A percentile compares a stretch with the other conserved stretches of the same genome.
phyloP scores from a whole-genome alignment of 2,113 vertebrate genomes.

The Nothocercus nigrocapillus region DNA sequence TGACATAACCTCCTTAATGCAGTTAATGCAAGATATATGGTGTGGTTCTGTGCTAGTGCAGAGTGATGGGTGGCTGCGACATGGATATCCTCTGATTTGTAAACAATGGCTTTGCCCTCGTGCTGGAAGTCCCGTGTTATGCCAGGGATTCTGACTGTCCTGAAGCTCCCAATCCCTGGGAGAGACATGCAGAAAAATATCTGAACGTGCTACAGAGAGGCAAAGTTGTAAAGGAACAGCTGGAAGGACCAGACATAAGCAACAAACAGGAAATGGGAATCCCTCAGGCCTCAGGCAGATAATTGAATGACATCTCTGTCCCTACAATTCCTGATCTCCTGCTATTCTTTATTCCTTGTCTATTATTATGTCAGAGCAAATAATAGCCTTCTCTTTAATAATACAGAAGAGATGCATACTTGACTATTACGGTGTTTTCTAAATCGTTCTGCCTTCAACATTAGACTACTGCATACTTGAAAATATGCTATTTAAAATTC shows the following conservation, averaged over 20 bases:
- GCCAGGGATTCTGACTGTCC: slow-evolving; percentile 62
- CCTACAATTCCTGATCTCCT: not conserved
- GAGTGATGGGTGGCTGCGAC: not conserved
- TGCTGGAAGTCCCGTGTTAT: slow-evolving; percentile 49
- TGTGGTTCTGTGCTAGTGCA: not conserved
- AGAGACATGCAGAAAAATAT: slow-evolving; percentile 52
- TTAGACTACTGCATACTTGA: not conserved
- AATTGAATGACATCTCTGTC: slow-evolving; percentile 37
- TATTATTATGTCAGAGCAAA: not conserved
- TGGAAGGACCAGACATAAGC: slow-evolving; percentile 30
- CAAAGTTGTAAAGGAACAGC: slow-evolving; percentile 50
- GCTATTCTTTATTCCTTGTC: not conserved
- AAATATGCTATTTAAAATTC: not conserved
- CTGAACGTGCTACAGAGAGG: slow-evolving; percentile 25
- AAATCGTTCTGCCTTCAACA: not conserved
- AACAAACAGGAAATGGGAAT: slow-evolving; percentile 29
- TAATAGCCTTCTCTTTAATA: slow-evolving; percentile 2
- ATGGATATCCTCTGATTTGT: slow-evolving; percentile 31
- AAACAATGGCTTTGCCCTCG: slow-evolving; percentile 15
- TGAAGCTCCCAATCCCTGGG: slow-evolving; percentile 50
- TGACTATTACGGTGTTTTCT: not conserved
- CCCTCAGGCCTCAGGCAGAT: not conserved
- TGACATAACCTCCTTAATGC: not conserved
- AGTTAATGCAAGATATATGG: not conserved
- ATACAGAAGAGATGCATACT: not conserved